Evolutionary conservation across 2,888 invertebrate genomes (phyloP), one percentile per base, ranked within the genome.

Genomic region (Morpho achilles): DNA sequence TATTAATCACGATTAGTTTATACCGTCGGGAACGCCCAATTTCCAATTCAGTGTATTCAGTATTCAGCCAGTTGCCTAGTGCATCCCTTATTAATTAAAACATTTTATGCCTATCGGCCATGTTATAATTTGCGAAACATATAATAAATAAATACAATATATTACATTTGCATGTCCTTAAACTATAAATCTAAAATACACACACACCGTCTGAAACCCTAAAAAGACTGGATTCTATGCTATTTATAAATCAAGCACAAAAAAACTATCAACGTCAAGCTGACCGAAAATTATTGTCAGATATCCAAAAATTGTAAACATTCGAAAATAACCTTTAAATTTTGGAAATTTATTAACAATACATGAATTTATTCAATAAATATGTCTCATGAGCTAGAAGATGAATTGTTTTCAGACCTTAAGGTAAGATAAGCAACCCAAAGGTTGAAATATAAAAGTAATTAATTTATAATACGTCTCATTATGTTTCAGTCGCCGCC

Each of bases 401-500:
- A 79, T 65, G 79, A 79, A 32, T 72, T 60, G 10, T 66, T 80
- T 63, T 68, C 76, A 8, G 82, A 80, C 59, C 75, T 82, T 55
- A 81, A 82, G 68, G 84, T 83, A 70, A 23, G 58, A 60, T 45
- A 32, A 32, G 32, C 7, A 57, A 7, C 46, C 4, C 16, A n/a
- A n/a, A 48, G 7, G n/a, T 48, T 3, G 8, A 43, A 23, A 32
- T 23, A 23, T 32, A 48, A 48, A 45, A 7, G n/a, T 23, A n/a
- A 23, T 22, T 23, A 7, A 16, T 48, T 45, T 45, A 32, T 48
- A n/a, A 8, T 48, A 7, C 8, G 7, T 23, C 8, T 9, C 22
- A 48, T 52, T 42, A 8, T 10, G 10, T 84, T 85, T 61, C 65
- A 91, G 90, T 63, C 82, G 40, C 95, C 95, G 56, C 94, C 95